Conservation (phyloP, 2,888 invertebrate genomes). For the Meliscaeva auricollis region DNA sequence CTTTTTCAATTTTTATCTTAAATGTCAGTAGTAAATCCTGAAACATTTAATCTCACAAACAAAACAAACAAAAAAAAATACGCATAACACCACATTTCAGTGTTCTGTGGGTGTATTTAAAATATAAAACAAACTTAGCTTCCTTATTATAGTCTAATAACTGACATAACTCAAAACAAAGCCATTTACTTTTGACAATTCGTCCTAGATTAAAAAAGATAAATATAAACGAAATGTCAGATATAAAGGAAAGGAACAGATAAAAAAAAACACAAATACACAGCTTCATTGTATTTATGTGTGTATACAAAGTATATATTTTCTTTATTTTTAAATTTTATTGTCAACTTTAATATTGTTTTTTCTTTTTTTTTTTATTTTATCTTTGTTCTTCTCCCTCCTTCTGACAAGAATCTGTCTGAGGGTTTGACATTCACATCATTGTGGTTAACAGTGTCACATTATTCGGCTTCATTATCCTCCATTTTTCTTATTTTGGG, state of each 20-base stretch:
- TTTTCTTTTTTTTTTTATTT: neutral
- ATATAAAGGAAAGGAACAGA: slow-evolving; percentile 9
- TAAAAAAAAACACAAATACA: neutral
- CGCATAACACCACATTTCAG: neutral
- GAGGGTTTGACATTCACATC: slow-evolving; percentile 15
- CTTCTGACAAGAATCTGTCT: neutral
- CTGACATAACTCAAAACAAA: slow-evolving; percentile 37
- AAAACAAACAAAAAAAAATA: neutral
- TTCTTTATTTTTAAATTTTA: slow-evolving; percentile 69
- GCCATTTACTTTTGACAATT: slow-evolving; percentile 64
- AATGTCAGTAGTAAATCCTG: slow-evolving; percentile 1
- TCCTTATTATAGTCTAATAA: slow-evolving; percentile 10
- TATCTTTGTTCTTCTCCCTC: neutral
- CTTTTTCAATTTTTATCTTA: neutral
- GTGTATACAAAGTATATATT: neutral
- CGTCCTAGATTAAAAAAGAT: slow-evolving; percentile 72
- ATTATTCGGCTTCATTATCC: slow-evolving; percentile 44
- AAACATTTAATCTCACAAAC: neutral
- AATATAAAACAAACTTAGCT: neutral
- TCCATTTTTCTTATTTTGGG: neutral
- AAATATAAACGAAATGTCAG: slow-evolving; percentile 61
- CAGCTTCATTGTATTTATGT: neutral
- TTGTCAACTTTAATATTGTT: slow-evolving; percentile 64
- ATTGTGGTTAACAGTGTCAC: slow-evolving; percentile 54
- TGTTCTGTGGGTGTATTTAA: slow-evolving; percentile 7